A percentile compares a stretch with the other conserved stretches of the same genome.
Conservation (phyloP, 2,888 invertebrate genomes). For the Proisotoma minuta region DNA sequence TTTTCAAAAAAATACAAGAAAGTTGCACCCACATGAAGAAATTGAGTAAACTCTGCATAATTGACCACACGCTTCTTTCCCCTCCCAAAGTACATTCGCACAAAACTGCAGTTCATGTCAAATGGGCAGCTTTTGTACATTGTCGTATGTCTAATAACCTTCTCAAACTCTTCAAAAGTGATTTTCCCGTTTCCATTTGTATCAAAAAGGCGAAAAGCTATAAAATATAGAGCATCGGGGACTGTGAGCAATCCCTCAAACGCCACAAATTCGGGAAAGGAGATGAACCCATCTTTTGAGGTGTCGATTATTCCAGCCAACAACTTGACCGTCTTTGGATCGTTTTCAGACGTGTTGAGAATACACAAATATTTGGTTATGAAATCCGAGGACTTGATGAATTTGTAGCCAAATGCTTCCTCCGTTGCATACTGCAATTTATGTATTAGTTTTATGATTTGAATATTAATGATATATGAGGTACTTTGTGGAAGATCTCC, state of each 20-base stretch:
- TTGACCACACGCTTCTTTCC: conserved; percentile 54
- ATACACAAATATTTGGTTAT: conserved; percentile 55
- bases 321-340: conserved; percentile 55
- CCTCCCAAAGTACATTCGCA: conserved; percentile 58
- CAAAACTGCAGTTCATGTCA: conserved; percentile 57
- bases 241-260: conserved; percentile 29
- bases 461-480: not conserved
- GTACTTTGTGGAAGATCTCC: conserved; percentile 24
- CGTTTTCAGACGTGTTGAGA: conserved; percentile 52
- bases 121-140: conserved; percentile 57
- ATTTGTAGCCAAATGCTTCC: conserved; percentile 53
- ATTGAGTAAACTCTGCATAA: conserved; percentile 58
- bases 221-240: conserved; percentile 58
- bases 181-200: conserved; percentile 57
- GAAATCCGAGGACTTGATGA: conserved; percentile 57
- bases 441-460: not conserved
- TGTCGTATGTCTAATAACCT: conserved; percentile 56
- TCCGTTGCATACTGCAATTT: conserved; percentile 54
- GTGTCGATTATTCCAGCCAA: conserved; percentile 52
- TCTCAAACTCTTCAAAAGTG: conserved; percentile 56
- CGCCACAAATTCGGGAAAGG: conserved; percentile 28
- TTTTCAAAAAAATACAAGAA: too few species aligned
- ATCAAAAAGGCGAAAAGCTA: conserved; percentile 60
- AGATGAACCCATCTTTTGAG: conserved; percentile 51
- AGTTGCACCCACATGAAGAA: conserved; percentile 54